Percentiles rank a stretch among this genome's conserved stretches.
phyloP scores from a whole-genome alignment of 2,113 vertebrate species.

The Actinemys pallida region DNA sequence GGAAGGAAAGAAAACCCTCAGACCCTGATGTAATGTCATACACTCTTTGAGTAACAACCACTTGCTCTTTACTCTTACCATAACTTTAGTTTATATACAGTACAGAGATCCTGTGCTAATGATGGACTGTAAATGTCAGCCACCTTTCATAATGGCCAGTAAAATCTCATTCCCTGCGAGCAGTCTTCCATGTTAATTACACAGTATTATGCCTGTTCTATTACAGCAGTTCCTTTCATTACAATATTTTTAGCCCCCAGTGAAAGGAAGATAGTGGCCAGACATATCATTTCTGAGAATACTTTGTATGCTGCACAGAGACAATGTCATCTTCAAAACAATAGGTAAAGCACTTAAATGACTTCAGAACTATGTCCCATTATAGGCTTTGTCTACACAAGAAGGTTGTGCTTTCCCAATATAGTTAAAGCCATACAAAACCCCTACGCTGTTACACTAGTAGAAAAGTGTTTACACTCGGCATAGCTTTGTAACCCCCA shows the following conservation, averaged over 20 bases:
- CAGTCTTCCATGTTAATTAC: not conserved
- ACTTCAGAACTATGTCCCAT: not conserved
- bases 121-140: not conserved
- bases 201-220: constrained; percentile 5
- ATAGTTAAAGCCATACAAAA: not conserved
- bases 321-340: not conserved
- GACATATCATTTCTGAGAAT: not conserved
- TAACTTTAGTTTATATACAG: not conserved
- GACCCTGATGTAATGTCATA: not conserved
- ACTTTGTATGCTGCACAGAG: not conserved
- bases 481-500: not conserved
- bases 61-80: not conserved
- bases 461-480: not conserved
- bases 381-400: not conserved
- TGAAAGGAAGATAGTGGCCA: not conserved
- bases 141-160: not conserved
- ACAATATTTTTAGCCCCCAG: not conserved
- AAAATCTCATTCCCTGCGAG: not conserved
- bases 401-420: not conserved
- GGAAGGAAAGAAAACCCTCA: not conserved
- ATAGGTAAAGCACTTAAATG: not conserved
- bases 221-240: not conserved
- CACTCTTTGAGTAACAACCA: not conserved
- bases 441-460: not conserved
- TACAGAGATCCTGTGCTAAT: constrained; percentile 8